These are phyloP conservation scores for Arion vulgaris DNA, from an alignment of 1,140 invertebrate species.

Conservation along the genomic window DNA sequence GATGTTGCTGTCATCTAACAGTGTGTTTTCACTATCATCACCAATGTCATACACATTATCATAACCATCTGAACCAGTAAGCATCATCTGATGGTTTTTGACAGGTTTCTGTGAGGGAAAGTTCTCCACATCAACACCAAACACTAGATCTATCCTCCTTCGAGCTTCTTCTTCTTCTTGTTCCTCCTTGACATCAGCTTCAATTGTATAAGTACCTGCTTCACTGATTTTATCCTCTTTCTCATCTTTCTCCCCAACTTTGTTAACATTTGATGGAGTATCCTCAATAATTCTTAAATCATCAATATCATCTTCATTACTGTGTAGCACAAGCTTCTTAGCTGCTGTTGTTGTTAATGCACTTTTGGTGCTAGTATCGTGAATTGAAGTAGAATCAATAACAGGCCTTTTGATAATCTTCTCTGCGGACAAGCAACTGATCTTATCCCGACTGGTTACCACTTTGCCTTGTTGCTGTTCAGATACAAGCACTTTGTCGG, in stretches of 20 bases:
- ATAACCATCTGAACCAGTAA: background rate
- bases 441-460: slow-evolving; percentile 51
- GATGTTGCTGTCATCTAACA: slow-evolving; percentile 51
- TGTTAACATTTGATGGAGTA: background rate
- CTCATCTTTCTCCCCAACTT: background rate
- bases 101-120: slow-evolving; percentile 35
- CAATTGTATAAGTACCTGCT: slow-evolving; percentile 89
- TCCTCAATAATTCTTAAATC: slow-evolving; percentile 33
- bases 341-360: background rate
- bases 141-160: slow-evolving; percentile 86
- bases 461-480: slow-evolving; percentile 58
- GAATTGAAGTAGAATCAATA: background rate
- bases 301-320: slow-evolving; percentile 39
- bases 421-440: background rate
- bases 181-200: slow-evolving; percentile 80
- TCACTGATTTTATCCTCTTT: slow-evolving; percentile 81
- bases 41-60: slow-evolving; percentile 18
- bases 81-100: background rate
- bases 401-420: background rate
- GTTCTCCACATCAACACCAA: slow-evolving; percentile 74
- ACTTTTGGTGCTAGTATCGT: background rate
- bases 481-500: slow-evolving; percentile 41
- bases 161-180: slow-evolving; percentile 90
- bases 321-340: background rate
- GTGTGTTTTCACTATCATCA: slow-evolving; percentile 50